Base-by-base conservation (phyloP, 2,888 invertebrate species). In the Monopis laevigella region DNA sequence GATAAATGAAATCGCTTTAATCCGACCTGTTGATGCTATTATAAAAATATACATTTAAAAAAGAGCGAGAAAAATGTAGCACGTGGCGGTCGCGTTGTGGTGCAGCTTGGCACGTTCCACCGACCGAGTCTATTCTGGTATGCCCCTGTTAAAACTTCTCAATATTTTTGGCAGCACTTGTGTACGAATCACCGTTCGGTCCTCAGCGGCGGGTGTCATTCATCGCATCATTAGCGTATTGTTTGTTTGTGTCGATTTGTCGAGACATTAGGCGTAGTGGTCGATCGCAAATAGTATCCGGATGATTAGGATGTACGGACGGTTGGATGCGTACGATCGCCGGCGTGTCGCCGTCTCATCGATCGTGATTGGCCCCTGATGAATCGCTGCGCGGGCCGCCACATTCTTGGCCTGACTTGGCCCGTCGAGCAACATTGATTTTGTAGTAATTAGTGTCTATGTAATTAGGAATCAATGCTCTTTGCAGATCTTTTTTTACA, bases 211-310 rank as follows among this genome's bases (percentile, higher is more conserved):
- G 62, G 61, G 51, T 71, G 78, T 78, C 78, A 80, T 80, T 80
- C 80, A 78, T 80, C 74, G 67, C 67, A 63, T 69, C 68, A 66
- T 68, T 71, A 68, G 65, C 65, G 62, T 66, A 68, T 77, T 74
- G 75, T 73, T 65, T 60, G 66, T 64, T 64, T 59, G 69, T 65
- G 65, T 67, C 66, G 67, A 73, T 72, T 70, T 65, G 70, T 62
- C 59, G 56, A 55, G 56, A 58, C 62, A 40, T 39, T 44, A 62
- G 63, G 56, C 58, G 49, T 52, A 53, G 52, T 58, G 53, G 52
- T 71, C 74, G 70, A 73, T 78, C 69, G 73, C 62, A 62, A 61
- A 63, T 62, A 59, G 30, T 29, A 14, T 34, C 27, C 11, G 11
- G 60, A 58, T 50, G 56, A 56, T 32, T 32, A 32, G 10, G 32